Base-by-base conservation (phyloP, 92 coral and sea anemone species). In the Siderastrea siderea region DNA sequence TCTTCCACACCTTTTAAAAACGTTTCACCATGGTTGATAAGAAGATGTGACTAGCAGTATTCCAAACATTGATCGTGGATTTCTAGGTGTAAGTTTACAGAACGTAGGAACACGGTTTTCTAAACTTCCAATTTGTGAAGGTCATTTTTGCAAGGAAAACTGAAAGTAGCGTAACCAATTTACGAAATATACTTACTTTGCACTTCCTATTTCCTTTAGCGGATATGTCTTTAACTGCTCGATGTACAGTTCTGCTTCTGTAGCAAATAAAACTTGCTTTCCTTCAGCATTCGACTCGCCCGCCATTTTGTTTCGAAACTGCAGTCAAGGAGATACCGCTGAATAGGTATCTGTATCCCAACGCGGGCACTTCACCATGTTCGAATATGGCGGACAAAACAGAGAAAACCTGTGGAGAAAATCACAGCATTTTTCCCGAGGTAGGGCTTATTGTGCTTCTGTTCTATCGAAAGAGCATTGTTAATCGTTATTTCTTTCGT, bases 201-300 rank as follows among this genome's bases (percentile, higher is more conserved):
- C 89, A 79, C 96, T 94, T 60, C 99, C 99, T 84, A 95, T 86
- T 62, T 95, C 96, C 62, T 93, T 89, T 6, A 97, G 78, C 17
- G 93, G 90, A 67, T 86, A 82, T 3, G 96, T 72, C 74, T 87
- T 95, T 12, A 97, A 88, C 84, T 88, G 98, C 77, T 95, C 96
- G 72, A 97, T 92, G 88, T 91, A 97, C 68, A 97, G 90, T 86
- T 97, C 99, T 74, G 99, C 99, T 77, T 97, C 99, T 17, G 98
- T 80, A 14, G 98, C 99, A 47, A 92, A 85, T 19, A 97, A 74
- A 54, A 97, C 96, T 54, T 96, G 89, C 81, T 84, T 76, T 50
- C 75, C 87, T 14, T 93, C 93, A 68, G 68, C 88, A 26, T 17
- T 72, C 38, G 66, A 15, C 60, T 63, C 88, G 79, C 71, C 90